Conservation (phyloP, 2,797 vertebrate genomes). For the Acanthiza pusilla region DNA sequence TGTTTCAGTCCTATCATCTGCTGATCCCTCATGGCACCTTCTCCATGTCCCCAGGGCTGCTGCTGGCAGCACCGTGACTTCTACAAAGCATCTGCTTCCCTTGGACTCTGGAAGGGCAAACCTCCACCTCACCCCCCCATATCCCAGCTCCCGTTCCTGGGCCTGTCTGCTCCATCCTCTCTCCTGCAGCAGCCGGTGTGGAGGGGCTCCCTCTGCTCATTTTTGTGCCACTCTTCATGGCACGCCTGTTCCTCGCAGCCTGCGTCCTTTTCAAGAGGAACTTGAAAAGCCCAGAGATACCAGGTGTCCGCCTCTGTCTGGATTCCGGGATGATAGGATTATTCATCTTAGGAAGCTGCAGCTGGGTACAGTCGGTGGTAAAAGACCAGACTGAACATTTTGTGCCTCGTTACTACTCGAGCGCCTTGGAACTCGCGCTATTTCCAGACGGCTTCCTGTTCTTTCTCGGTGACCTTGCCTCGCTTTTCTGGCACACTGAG, state of each 20-base stretch:
- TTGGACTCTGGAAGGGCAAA: background rate
- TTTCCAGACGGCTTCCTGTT: background rate
- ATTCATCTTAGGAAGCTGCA: slow-evolving; percentile 9
- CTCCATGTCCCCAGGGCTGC: rapidly evolving
- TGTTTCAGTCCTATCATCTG: background rate
- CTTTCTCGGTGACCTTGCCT: background rate
- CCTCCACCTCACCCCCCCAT: background rate
- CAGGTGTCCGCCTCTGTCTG: background rate
- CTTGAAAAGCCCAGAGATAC: background rate
- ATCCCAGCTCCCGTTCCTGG: rapidly evolving
- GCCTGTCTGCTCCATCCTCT: background rate
- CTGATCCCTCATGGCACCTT: background rate
- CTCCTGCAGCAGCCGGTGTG: rapidly evolving
- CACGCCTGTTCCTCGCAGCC: background rate
- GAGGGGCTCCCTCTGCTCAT: background rate
- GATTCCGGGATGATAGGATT: background rate
- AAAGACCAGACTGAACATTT: background rate
- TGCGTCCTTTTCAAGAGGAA: background rate
- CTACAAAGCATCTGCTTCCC: background rate
- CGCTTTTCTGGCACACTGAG: background rate
- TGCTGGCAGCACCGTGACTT: rapidly evolving
- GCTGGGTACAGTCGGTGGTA: background rate
- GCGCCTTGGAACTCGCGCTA: background rate
- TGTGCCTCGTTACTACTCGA: slow-evolving; percentile 1
- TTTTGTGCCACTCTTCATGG: background rate